phyloP scores from a whole-genome alignment of 2,797 vertebrate species.

The Lagodon rhomboides region DNA sequence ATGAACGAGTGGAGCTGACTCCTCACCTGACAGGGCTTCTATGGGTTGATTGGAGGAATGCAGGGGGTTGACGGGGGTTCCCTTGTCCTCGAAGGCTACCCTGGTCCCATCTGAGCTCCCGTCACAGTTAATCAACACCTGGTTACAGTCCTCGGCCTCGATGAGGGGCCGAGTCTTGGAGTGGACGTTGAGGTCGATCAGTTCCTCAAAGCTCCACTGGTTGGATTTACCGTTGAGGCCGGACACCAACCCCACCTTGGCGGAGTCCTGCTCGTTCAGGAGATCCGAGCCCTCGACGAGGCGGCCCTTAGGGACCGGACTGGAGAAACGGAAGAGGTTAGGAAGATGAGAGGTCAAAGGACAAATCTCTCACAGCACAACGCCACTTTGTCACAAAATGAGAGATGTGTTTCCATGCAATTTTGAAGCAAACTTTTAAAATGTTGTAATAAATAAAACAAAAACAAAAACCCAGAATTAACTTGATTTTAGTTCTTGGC shows the following conservation, averaged over 20 bases:
- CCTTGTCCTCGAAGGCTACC: constrained; percentile 88
- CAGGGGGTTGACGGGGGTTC: constrained; percentile 84
- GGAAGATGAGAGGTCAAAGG: background rate
- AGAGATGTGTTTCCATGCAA: background rate
- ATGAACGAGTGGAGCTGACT: background rate
- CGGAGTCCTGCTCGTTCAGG: constrained; percentile 82
- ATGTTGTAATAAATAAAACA: no score
- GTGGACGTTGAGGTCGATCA: constrained; percentile 86
- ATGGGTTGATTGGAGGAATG: constrained; percentile 86
- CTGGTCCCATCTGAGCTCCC: constrained; percentile 81
- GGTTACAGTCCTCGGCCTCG: constrained; percentile 80
- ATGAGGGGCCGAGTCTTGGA: constrained; percentile 84
- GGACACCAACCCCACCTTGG: constrained; percentile 75
- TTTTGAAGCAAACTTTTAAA: no score
- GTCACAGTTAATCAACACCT: constrained; percentile 85
- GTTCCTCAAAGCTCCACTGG: constrained; percentile 89
- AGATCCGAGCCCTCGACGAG: constrained; percentile 80
- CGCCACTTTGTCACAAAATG: background rate
- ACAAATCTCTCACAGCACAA: background rate
- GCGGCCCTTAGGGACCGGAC: constrained; percentile 79
- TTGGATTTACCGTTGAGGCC: constrained; percentile 87
- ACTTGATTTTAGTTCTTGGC: no score
- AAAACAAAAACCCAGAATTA: no score
- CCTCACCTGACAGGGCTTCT: constrained; percentile 90
- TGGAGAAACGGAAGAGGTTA: constrained; percentile 51